phyloP scores from a whole-genome alignment of 2,888 invertebrate genomes.

The Leptura quadrifasciata region DNA sequence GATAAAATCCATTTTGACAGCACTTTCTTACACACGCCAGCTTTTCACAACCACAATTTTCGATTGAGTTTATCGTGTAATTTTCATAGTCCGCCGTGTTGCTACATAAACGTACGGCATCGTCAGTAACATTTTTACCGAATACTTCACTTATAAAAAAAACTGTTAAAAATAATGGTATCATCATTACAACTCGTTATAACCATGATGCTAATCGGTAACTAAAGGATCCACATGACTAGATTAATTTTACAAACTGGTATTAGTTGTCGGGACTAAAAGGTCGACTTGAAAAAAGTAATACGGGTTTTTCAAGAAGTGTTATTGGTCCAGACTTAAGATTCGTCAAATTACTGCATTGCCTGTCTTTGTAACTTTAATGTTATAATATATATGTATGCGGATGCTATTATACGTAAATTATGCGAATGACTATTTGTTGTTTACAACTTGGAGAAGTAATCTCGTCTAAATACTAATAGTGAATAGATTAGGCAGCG shows the following conservation, averaged over 20 bases:
- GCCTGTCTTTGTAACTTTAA: neutral
- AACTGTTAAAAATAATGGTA: neutral
- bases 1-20: constrained; percentile 24
- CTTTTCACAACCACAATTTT: constrained; percentile 16
- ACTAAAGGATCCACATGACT: constrained; percentile 12
- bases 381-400: neutral
- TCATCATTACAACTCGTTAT: constrained; percentile 10
- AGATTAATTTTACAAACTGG: constrained; percentile 15
- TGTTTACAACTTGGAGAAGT: neutral
- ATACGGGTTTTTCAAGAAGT: constrained; percentile 24
- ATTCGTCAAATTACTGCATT: neutral
- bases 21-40: constrained; percentile 21
- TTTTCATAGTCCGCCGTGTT: neutral
- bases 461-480: neutral
- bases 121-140: neutral
- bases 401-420: neutral
- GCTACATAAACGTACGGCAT: constrained; percentile 11
- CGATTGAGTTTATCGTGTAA: neutral
- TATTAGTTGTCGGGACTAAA: neutral
- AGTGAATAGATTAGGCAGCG: too few species aligned
- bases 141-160: constrained; percentile 51
- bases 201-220: constrained; percentile 6
- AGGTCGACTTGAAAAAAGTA: constrained; percentile 2
- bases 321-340: neutral
- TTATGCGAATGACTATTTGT: neutral